phyloP scores from a whole-genome alignment of 1,140 invertebrate genomes.

The Diprion similis region DNA sequence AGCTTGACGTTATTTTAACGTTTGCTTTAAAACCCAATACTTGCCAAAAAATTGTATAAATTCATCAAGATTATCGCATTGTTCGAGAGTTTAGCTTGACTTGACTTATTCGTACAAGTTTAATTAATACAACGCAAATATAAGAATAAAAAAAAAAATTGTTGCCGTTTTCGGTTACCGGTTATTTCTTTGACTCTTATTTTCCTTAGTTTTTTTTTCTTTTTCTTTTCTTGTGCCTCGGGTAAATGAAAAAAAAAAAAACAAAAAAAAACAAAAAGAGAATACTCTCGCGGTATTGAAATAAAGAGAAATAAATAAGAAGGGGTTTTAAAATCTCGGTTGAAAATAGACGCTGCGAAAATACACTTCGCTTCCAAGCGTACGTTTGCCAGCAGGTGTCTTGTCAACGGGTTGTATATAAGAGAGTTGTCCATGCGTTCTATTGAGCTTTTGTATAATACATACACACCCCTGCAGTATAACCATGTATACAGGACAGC shows the following conservation, averaged over 20 bases:
- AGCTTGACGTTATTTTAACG: too few relatives aligned
- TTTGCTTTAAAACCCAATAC: too few relatives aligned
- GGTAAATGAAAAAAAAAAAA: neutral
- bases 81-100: too few relatives aligned
- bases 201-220: neutral
- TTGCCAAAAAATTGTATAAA: too few relatives aligned
- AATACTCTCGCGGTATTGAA: neutral
- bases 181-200: too few relatives aligned
- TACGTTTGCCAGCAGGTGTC: neutral
- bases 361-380: neutral
- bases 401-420: neutral
- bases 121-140: too few relatives aligned
- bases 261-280: neutral
- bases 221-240: neutral
- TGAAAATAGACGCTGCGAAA: conserved; percentile 12
- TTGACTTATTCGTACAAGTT: too few relatives aligned
- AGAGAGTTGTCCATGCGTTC: neutral
- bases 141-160: too few relatives aligned
- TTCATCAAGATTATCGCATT: too few relatives aligned
- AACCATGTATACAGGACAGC: too few relatives aligned
- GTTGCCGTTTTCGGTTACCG: too few relatives aligned
- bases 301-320: neutral
- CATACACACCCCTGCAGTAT: too few relatives aligned
- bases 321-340: neutral
- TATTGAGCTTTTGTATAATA: neutral